Percentiles rank a stretch among this genome's conserved stretches.
These are phyloP conservation scores for Melanotaenia boesemani DNA, from an alignment of 2,797 vertebrate genomes.

Conservation along the genomic window DNA sequence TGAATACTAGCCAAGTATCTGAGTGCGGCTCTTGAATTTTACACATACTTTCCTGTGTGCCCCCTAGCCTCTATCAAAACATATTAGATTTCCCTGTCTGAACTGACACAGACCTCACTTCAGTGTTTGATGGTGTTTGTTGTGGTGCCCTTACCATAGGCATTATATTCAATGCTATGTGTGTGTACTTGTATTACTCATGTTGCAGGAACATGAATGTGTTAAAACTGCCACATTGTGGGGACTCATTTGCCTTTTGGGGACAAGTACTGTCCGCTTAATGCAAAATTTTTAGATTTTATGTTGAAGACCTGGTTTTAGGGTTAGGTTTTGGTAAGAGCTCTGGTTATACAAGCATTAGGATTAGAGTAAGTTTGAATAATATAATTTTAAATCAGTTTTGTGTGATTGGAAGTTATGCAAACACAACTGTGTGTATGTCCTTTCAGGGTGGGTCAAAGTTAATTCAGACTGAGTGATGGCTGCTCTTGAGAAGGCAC, in stretches of 20 bases:
- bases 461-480: slow-evolving; percentile 23
- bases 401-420: background rate
- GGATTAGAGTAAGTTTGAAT: background rate
- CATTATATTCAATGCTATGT: slow-evolving; percentile 1
- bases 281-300: background rate
- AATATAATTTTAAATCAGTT: background rate
- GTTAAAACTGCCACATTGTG: background rate
- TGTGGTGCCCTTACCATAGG: slow-evolving; percentile 38
- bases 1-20: slow-evolving; percentile 19
- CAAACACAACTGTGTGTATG: background rate
- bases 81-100: slow-evolving; percentile 51
- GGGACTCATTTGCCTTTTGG: background rate
- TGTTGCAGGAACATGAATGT: background rate
- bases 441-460: background rate
- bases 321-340: background rate
- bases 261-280: background rate
- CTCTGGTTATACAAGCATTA: background rate
- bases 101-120: background rate
- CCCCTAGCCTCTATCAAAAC: slow-evolving; percentile 52
- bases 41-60: slow-evolving; percentile 10
- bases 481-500: slow-evolving; percentile 15
- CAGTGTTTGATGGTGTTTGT: slow-evolving; percentile 31
- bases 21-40: slow-evolving; percentile 12
- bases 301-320: background rate
- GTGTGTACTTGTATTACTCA: slow-evolving; percentile 9